Conservation (phyloP, 2,113 vertebrate genomes). For the Nyctereutes procyonoides region DNA sequence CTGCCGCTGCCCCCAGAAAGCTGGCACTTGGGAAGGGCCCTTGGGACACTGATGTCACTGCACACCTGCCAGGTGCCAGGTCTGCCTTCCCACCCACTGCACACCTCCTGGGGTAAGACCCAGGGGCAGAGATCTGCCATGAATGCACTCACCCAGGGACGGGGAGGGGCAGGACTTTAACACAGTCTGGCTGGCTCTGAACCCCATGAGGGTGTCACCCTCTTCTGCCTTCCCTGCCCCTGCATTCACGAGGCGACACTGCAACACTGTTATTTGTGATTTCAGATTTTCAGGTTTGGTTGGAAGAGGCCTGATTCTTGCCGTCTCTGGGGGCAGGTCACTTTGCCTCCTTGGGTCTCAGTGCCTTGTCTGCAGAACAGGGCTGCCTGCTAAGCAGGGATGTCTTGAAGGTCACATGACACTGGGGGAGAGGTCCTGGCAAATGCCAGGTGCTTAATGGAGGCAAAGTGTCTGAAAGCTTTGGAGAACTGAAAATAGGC, state of each 20-base stretch:
- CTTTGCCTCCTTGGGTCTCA: neutral
- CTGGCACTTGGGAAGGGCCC: neutral
- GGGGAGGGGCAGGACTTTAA: no score
- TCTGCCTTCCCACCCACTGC: neutral
- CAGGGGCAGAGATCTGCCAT: fast-evolving
- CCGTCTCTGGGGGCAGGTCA: neutral
- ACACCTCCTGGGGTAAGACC: neutral
- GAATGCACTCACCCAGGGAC: neutral
- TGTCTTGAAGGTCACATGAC: neutral
- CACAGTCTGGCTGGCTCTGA: neutral
- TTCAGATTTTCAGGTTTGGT: neutral
- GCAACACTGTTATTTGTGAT: neutral
- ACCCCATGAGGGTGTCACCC: neutral
- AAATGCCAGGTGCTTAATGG: neutral
- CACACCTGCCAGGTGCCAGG: neutral
- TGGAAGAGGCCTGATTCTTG: neutral
- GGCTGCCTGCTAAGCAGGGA: neutral
- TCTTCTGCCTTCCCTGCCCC: neutral
- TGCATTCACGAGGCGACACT: neutral
- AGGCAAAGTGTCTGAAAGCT: neutral
- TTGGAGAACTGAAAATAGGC: neutral
- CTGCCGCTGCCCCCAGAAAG: neutral
- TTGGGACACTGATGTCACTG: neutral
- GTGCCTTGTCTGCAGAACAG: neutral
- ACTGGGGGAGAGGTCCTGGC: neutral